Percentiles rank a stretch among this genome's conserved stretches.
phyloP scores from a whole-genome alignment of 2,113 vertebrate genomes.

The Mus spicilegus region DNA sequence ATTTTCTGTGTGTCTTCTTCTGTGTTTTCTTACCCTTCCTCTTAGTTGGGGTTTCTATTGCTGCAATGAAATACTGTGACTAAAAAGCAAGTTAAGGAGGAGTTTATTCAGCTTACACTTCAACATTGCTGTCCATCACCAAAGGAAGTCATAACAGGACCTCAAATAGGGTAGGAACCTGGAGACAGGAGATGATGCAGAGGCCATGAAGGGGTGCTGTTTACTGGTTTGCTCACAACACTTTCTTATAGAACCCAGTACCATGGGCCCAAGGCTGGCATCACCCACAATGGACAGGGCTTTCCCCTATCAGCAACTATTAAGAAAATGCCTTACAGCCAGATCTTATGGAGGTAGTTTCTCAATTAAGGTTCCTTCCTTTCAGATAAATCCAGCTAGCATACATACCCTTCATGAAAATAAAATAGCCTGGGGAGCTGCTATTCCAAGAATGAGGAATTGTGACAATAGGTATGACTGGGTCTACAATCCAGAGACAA shows the following conservation, averaged over 20 bases:
- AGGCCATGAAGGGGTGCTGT: background rate
- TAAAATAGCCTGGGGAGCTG: background rate
- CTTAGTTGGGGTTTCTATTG: background rate
- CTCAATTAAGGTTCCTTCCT: background rate
- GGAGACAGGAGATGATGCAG: background rate
- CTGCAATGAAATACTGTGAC: background rate
- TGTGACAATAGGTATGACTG: background rate
- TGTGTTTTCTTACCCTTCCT: background rate
- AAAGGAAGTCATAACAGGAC: background rate
- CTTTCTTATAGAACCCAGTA: background rate
- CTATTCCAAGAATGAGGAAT: background rate
- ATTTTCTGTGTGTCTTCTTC: constrained; percentile 15
- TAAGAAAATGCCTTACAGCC: background rate
- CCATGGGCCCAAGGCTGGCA: background rate
- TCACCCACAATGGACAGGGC: background rate
- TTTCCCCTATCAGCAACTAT: background rate
- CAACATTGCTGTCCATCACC: background rate
- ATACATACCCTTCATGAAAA: background rate
- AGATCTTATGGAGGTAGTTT: background rate
- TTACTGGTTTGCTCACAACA: background rate
- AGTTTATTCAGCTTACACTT: background rate
- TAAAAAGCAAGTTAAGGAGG: background rate
- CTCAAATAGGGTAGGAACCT: background rate
- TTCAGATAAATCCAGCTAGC: background rate
- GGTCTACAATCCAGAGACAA: background rate